A percentile compares a stretch with the other conserved stretches of the same genome.
phyloP scores from a whole-genome alignment of 1,140 invertebrate genomes.

The Drosophila micromelanica region DNA sequence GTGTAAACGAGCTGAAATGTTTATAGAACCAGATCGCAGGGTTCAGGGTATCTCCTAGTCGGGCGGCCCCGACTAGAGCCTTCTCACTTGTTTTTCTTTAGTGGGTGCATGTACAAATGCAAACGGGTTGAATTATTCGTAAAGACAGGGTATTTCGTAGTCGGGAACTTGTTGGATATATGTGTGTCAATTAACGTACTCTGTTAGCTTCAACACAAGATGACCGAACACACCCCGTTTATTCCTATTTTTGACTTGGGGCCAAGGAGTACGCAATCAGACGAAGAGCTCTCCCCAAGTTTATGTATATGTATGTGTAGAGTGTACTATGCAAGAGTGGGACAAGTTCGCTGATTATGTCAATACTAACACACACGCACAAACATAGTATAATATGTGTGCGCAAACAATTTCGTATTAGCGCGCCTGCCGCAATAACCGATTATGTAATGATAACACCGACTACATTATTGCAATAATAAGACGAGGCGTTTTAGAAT shows the following conservation, averaged over 20 bases:
- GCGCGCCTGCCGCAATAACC: constrained; percentile 42
- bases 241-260: constrained; percentile 13
- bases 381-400: neutral
- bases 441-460: constrained; percentile 70
- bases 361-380: neutral
- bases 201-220: neutral
- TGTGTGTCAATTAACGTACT: constrained; percentile 12
- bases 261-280: constrained; percentile 18
- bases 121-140: too few species aligned
- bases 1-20: too few species aligned
- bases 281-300: constrained; percentile 34
- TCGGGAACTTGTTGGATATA: too few species aligned
- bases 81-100: too few species aligned
- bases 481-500: constrained; percentile 35
- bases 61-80: too few species aligned
- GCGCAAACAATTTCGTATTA: neutral
- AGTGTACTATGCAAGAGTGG: neutral
- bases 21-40: too few species aligned
- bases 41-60: too few species aligned
- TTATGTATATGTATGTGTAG: neutral
- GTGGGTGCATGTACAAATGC: too few species aligned
- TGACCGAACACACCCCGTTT: constrained; percentile 25
- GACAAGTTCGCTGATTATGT: too few species aligned
- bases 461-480: constrained; percentile 53
- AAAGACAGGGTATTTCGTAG: too few species aligned